These are phyloP conservation scores for Cheilosia vulpina DNA, from an alignment of 2,888 invertebrate genomes.

Conservation along the genomic window DNA sequence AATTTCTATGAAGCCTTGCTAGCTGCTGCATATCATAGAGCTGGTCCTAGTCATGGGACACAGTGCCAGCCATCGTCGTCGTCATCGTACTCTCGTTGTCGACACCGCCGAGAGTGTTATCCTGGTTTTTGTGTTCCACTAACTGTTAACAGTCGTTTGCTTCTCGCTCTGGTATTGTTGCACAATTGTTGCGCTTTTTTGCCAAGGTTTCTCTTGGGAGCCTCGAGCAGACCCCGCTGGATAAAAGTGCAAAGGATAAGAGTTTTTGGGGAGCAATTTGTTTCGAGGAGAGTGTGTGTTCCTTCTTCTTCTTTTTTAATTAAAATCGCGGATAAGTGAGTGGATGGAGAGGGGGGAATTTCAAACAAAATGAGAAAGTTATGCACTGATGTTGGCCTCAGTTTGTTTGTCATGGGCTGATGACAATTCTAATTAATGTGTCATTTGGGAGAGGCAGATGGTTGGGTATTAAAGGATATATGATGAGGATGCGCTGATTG, in stretches of 20 bases:
- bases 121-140: constrained; percentile 64
- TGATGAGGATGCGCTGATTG: too few species aligned
- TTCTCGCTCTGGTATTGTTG: constrained; percentile 51
- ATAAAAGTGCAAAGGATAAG: constrained; percentile 34
- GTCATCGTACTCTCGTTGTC: constrained; percentile 15
- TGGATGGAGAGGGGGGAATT: not conserved
- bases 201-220: constrained; percentile 18
- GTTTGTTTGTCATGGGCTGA: not conserved
- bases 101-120: constrained; percentile 48
- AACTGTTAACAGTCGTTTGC: constrained; percentile 64
- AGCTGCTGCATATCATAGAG: constrained; percentile 14
- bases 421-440: constrained; percentile 21
- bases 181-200: constrained; percentile 66
- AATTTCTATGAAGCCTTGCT: constrained; percentile 29
- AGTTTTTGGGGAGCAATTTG: constrained; percentile 44
- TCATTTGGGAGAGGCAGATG: not conserved
- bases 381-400: constrained; percentile 4
- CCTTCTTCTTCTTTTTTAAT: constrained; percentile 29
- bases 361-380: constrained; percentile 4
- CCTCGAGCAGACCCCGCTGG: constrained; percentile 17
- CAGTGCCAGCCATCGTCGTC: not conserved
- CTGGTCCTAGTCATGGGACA: constrained; percentile 8
- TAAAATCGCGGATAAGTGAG: constrained; percentile 31
- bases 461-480: not conserved
- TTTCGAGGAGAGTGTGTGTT: constrained; percentile 2